These are phyloP conservation scores for Drosophila hydei DNA, from an alignment of 1,140 invertebrate genomes.

Conservation along the genomic window DNA sequence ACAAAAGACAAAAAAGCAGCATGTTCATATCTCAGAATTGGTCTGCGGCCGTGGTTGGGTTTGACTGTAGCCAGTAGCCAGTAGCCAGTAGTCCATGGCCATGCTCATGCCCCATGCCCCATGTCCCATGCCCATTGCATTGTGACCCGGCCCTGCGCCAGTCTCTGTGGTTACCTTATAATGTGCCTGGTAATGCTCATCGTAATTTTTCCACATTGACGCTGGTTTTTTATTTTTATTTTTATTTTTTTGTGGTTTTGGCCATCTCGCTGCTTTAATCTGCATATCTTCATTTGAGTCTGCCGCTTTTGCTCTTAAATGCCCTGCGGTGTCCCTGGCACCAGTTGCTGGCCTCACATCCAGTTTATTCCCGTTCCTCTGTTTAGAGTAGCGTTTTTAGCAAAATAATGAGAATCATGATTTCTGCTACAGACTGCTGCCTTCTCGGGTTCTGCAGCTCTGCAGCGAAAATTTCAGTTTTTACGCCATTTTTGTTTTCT, in stretches of 20 bases:
- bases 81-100: slow-evolving; percentile 48
- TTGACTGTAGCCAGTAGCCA: slow-evolving; percentile 34
- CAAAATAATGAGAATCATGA: slow-evolving; percentile 83
- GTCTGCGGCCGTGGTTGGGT: slow-evolving; percentile 54
- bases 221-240: slow-evolving; percentile 44
- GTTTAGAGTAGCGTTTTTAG: slow-evolving; percentile 70
- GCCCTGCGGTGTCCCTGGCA: slow-evolving; percentile 41
- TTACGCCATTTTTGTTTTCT: slow-evolving; percentile 66
- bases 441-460: slow-evolving; percentile 36
- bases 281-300: slow-evolving; percentile 83
- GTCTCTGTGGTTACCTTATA: slow-evolving; percentile 65
- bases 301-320: slow-evolving; percentile 76
- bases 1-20: slow-evolving; percentile 31
- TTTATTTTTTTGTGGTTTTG: slow-evolving; percentile 30
- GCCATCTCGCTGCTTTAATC: slow-evolving; percentile 79
- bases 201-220: slow-evolving; percentile 83
- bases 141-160: slow-evolving; percentile 47
- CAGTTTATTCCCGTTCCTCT: slow-evolving; percentile 5
- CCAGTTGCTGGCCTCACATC: slow-evolving; percentile 11
- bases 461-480: slow-evolving; percentile 65
- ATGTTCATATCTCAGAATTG: slow-evolving; percentile 81
- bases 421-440: slow-evolving; percentile 56
- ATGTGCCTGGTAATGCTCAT: slow-evolving; percentile 82
- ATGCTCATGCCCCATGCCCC: no score
- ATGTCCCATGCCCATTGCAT: slow-evolving; percentile 26